Conservation (phyloP, 2,113 vertebrate genomes). For the Neopipo cinnamomea region DNA sequence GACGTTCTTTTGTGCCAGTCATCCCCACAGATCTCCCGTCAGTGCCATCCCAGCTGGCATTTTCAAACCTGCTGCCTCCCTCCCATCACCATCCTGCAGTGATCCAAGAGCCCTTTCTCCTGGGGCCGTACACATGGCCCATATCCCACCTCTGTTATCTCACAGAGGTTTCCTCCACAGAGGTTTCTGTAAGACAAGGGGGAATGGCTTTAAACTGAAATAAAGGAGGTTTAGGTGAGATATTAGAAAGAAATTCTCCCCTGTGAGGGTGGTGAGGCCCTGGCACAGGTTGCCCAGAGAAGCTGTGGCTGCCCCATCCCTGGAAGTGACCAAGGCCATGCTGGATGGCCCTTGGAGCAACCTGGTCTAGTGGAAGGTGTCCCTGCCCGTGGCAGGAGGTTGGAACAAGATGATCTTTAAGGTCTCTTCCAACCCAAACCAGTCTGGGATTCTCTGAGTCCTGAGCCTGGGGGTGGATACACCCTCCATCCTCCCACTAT, state of each 20-base stretch:
- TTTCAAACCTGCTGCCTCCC: background rate
- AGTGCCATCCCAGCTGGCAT: background rate
- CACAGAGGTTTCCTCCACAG: background rate
- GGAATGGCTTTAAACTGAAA: background rate
- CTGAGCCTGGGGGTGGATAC: background rate
- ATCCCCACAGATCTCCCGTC: accelerated
- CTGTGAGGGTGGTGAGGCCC: accelerated
- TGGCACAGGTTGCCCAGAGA: background rate
- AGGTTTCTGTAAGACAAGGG: accelerated
- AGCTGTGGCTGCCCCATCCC: background rate
- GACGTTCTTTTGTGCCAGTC: background rate
- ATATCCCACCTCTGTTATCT: background rate
- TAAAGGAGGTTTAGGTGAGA: background rate
- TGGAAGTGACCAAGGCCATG: accelerated
- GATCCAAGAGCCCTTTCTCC: background rate
- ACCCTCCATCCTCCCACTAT: background rate
- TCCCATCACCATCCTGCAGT: accelerated
- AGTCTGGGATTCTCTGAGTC: background rate
- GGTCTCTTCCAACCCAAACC: background rate
- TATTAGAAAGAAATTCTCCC: accelerated
- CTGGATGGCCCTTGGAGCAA: accelerated
- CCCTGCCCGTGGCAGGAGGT: background rate
- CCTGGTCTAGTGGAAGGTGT: background rate
- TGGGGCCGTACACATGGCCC: accelerated
- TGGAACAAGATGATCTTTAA: accelerated